Base-by-base conservation (phyloP, 1,140 invertebrate species). In the Battus philenor region DNA sequence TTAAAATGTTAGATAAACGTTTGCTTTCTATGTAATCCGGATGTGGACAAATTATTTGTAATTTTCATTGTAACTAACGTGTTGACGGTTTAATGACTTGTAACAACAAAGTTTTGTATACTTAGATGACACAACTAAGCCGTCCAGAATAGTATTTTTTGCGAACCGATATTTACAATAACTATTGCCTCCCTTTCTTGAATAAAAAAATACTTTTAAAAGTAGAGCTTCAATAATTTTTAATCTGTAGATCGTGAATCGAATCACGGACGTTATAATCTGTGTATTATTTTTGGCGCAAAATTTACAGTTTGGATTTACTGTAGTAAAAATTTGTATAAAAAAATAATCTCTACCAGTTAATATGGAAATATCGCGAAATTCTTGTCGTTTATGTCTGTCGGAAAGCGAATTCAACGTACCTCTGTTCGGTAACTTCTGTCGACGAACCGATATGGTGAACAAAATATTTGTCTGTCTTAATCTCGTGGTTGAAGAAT, bases 121-220 rank as follows among this genome's bases (percentile, higher is more conserved):
- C 72, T 59, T 46, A 54, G 50, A 69, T 51, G 53, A 59, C 52
- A 54, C 49, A 63, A 60, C 54, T 66, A 57, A 75, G 60, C 77
- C 77, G 77, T 81, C 77, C 77, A 78, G 59, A 33, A 62, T 73
- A 82, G 70, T 70, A 64, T 77, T 73, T 77, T 70, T 75, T 75
- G 67, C 67, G 49, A 64, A 63, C 44, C 48, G 52, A 41, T 45
- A 47, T 44, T 22, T 46, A 50, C 36, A 46, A 39, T 50, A 39
- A 45, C 36, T 44, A 32, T 41, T 50, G n/a, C n/a, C n/a, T 44
- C 44, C 18, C 22, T 24, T 24, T 24, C 9, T 22, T 22, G 22
- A 11, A 27, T 8, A 27, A 27, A 39, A 36, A 39, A 39, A 12
- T 9, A 39, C 12, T 39, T 39, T 24, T 13, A 24, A 39, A 39